Conservation (phyloP, 1,140 invertebrate species). For the Trachymyrmex septentrionalis region DNA sequence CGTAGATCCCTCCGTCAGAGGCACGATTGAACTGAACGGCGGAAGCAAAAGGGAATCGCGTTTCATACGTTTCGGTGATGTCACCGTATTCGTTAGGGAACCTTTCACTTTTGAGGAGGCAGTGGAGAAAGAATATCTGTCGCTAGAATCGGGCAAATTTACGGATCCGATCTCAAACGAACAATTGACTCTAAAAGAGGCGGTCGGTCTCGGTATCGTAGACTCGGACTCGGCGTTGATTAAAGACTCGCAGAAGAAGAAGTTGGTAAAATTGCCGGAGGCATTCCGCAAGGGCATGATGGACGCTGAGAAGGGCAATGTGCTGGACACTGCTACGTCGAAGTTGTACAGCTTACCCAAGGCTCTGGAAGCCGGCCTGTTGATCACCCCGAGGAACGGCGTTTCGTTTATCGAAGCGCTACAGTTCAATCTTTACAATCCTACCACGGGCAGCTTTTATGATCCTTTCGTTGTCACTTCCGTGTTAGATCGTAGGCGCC, state of each 20-base stretch:
- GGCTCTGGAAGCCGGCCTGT: slow-evolving; percentile 92
- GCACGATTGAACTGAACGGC: slow-evolving; percentile 89
- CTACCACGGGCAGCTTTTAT: slow-evolving; percentile 91
- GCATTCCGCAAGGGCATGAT: slow-evolving; percentile 95
- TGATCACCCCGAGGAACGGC: slow-evolving; percentile 92
- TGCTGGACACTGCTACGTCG: slow-evolving; percentile 93
- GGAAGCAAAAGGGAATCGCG: slow-evolving; percentile 88
- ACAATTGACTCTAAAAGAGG: slow-evolving; percentile 93
- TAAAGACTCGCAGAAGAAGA: slow-evolving; percentile 94
- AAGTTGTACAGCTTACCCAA: slow-evolving; percentile 91
- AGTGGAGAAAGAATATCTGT: slow-evolving; percentile 90
- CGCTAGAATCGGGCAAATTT: slow-evolving; percentile 91
- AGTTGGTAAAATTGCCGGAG: slow-evolving; percentile 93
- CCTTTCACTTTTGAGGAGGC: slow-evolving; percentile 93
- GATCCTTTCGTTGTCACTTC: slow-evolving; percentile 92
- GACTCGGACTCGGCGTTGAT: slow-evolving; percentile 95
- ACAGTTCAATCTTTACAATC: slow-evolving; percentile 94
- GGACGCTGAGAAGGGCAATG: slow-evolving; percentile 94
- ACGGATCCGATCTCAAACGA: slow-evolving; percentile 91
- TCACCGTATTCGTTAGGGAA: slow-evolving; percentile 90
- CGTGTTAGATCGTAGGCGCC: slow-evolving; percentile 89
- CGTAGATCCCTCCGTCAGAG: slow-evolving; percentile 90
- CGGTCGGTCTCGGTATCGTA: slow-evolving; percentile 93
- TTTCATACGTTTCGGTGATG: slow-evolving; percentile 91
- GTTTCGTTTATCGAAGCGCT: slow-evolving; percentile 94